Conservation (phyloP, 2,113 vertebrate species). For the Laticauda laticaudata region DNA sequence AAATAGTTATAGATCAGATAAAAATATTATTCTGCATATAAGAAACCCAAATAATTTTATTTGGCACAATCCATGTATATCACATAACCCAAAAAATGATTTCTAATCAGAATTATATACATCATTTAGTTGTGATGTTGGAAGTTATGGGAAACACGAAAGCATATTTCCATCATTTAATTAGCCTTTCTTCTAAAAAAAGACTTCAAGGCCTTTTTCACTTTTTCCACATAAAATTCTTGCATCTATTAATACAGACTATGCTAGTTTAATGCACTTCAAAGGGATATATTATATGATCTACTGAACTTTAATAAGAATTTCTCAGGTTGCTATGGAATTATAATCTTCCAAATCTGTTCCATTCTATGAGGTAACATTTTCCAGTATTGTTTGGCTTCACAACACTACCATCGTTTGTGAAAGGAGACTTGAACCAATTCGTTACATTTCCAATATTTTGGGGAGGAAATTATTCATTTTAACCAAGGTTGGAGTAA, state of each 20-base stretch:
- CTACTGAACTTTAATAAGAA: not conserved
- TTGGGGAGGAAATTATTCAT: not conserved
- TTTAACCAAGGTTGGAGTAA: not conserved
- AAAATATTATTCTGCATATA: not conserved
- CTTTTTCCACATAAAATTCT: not conserved
- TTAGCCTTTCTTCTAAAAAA: not conserved
- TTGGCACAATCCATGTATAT: not conserved
- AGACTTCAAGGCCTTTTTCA: not conserved
- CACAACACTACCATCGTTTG: not conserved
- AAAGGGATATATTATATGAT: not conserved
- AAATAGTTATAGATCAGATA: not conserved
- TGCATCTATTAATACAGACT: not conserved
- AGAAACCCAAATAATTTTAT: not conserved
- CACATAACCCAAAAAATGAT: not conserved
- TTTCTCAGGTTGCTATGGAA: not conserved
- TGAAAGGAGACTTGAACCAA: not conserved
- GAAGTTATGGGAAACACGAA: not conserved
- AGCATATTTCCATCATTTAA: not conserved
- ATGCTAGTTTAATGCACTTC: not conserved
- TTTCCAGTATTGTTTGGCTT: not conserved
- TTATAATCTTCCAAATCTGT: not conserved
- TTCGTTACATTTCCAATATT: not conserved
- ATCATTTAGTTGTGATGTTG: not conserved
- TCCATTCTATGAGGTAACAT: not conserved
- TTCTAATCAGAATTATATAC: not conserved